A percentile compares a stretch with the other conserved stretches of the same genome.
phyloP scores from a whole-genome alignment of 2,113 vertebrate species.

The Entomyzon cyanotis region DNA sequence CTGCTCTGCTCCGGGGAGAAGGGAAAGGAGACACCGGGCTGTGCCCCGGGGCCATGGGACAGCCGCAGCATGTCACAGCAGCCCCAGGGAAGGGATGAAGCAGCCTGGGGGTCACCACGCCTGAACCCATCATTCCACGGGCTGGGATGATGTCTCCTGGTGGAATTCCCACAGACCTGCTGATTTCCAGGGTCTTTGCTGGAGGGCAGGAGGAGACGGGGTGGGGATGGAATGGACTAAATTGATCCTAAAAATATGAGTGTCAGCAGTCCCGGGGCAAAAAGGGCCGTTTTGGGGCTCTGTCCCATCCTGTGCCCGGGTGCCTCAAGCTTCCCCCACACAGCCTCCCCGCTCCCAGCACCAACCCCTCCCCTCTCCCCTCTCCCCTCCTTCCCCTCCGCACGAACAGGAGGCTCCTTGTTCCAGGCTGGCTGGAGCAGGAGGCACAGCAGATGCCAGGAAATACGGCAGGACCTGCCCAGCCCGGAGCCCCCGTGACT shows the following conservation, averaged over 20 bases:
- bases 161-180: rapidly evolving
- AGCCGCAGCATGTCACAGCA: background rate
- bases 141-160: background rate
- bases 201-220: background rate
- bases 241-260: background rate
- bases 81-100: rapidly evolving
- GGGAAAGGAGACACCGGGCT: rapidly evolving
- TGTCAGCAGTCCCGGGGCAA: rapidly evolving
- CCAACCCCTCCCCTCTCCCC: background rate
- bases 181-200: background rate
- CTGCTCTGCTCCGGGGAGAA: background rate
- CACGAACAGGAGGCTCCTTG: constrained; percentile 36
- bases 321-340: background rate
- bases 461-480: background rate
- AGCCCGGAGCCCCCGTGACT: background rate
- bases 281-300: rapidly evolving
- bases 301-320: background rate
- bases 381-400: background rate
- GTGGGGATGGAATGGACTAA: rapidly evolving
- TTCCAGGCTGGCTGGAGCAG: background rate
- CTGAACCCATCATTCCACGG: rapidly evolving
- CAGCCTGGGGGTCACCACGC: rapidly evolving
- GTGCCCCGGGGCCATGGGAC: background rate
- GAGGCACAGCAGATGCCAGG: background rate
- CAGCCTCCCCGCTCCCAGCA: background rate